Evolutionary conservation across 2,797 vertebrate genomes (phyloP), one percentile per base, ranked within the genome.

Genomic region (Tolypeutes matacus): DNA sequence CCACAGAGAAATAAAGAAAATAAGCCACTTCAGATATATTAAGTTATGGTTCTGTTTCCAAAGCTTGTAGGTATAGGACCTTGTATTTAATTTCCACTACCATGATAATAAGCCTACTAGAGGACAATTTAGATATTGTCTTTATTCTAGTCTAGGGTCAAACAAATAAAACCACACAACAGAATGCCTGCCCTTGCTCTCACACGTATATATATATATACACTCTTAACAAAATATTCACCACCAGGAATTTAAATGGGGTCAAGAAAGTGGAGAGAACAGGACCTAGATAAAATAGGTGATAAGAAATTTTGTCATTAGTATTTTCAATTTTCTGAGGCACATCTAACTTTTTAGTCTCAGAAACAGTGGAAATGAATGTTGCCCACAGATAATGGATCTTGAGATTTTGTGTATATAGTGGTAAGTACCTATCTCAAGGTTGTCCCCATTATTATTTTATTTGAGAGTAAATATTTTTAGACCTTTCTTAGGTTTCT

Each of bases 51-150:
- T 84, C 80, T 89, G 46, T 62, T 93, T 89, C 39, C 60, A 86
- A 84, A 84, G 56, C 72, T 73, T 78, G 72, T 73, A 81, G 81
- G 39, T 84, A 21, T 8, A 81, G 56, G 64, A 85, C 64, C 76
- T 78, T 73, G 53, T 12, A 93, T 73, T 95, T 93, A 87, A 84
- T 86, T 95, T 93, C 70, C 69, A 95, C 94, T 93, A 36, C 64
- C 84, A 42, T 0, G 8, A 65, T 92, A 93, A 83, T 46, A 60
- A 91, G 60, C 36, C 60, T 76, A 62, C 49, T 39, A 12, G 46
- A 87, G 23, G 60, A 86, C 62, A 78, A 65, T 65, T 67, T 18
- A 39, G 46, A 60, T 86, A 51, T 11, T 78, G n/a, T 86, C 82
- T 91, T 91, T 70, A 83, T 73, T 82, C 51, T 86, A 78, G 21